Percentiles rank a stretch among this genome's conserved stretches.
Conservation (phyloP, 2,113 vertebrate species). For the Puma concolor region DNA sequence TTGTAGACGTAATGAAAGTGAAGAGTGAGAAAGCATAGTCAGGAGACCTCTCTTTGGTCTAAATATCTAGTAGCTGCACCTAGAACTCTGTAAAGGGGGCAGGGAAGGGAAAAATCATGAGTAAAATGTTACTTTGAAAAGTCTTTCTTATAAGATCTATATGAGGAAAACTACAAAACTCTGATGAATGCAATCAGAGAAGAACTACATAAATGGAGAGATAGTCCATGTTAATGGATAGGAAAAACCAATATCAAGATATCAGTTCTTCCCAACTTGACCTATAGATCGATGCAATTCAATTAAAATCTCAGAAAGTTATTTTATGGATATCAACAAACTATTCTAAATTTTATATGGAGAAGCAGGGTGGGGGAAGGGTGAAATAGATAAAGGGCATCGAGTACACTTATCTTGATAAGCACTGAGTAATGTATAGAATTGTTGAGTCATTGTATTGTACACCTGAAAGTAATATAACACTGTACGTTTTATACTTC, state of each 20-base stretch:
- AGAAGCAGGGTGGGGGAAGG: neutral
- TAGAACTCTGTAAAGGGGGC: neutral
- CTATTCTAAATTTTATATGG: neutral
- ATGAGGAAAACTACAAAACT: neutral
- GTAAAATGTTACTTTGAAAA: slow-evolving; percentile 9
- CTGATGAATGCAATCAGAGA: neutral
- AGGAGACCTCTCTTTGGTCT: slow-evolving; percentile 13
- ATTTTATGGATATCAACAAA: slow-evolving; percentile 3
- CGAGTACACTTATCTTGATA: neutral
- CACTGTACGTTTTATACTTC: neutral
- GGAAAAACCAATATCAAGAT: neutral
- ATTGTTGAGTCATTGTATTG: neutral
- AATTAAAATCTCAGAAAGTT: neutral
- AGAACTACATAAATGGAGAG: neutral
- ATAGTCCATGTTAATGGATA: neutral
- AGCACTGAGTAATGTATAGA: neutral
- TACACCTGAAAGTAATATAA: neutral
- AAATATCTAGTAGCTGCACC: neutral
- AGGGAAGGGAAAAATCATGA: neutral
- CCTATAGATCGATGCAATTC: neutral
- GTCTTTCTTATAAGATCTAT: neutral
- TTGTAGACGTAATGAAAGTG: neutral
- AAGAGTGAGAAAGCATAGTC: slow-evolving; percentile 4
- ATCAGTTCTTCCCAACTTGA: slow-evolving; percentile 4
- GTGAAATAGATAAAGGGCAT: neutral